Conservation (phyloP, 2,797 vertebrate species). For the Nyctibius grandis region DNA sequence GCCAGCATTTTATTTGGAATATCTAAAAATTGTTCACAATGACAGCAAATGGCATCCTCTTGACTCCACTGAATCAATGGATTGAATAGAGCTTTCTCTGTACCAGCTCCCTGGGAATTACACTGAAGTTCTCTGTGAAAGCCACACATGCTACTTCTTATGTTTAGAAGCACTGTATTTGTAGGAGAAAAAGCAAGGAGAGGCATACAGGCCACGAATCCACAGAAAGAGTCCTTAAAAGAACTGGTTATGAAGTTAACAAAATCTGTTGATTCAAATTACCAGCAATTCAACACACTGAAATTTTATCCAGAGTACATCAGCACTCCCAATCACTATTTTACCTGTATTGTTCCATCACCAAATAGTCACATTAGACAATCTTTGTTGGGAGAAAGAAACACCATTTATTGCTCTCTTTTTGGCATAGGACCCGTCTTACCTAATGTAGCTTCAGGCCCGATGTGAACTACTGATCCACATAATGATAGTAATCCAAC, state of each 20-base stretch:
- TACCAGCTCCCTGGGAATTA: neutral
- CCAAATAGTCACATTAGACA: neutral
- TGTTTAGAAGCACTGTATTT: neutral
- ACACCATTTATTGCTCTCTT: neutral
- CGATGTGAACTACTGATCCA: neutral
- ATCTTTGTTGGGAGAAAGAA: neutral
- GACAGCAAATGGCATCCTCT: neutral
- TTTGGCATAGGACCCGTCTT: neutral
- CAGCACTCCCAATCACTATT: neutral
- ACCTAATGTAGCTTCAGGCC: neutral
- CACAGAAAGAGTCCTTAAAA: neutral
- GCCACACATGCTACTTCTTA: neutral
- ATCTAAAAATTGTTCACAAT: neutral
- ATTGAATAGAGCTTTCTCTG: neutral
- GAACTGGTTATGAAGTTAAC: neutral
- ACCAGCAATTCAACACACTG: neutral
- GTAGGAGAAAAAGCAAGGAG: neutral
- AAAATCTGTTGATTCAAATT: neutral
- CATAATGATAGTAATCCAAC: neutral
- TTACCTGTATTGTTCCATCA: neutral
- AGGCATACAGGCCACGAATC: neutral
- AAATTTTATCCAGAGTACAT: neutral
- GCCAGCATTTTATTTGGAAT: neutral
- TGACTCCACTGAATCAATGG: neutral
- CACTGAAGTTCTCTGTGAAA: neutral